Conservation (phyloP, 2,113 vertebrate genomes). For the Cettia cetti region DNA sequence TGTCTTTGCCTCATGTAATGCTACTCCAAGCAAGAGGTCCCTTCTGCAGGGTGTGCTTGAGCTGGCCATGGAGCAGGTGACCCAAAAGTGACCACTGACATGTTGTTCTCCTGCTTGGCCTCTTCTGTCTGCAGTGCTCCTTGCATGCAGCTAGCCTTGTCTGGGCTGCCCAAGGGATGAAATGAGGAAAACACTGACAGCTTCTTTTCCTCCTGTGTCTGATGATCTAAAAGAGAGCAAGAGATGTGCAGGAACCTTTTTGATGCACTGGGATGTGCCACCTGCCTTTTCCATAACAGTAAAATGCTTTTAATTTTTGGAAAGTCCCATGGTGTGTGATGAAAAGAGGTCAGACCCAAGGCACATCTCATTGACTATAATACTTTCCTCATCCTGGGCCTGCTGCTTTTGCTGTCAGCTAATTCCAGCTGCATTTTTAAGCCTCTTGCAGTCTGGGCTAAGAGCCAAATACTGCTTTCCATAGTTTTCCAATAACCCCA, state of each 20-base stretch:
- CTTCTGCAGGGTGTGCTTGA: not conserved
- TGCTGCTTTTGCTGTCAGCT: not conserved
- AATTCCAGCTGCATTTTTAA: not conserved
- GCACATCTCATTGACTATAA: not conserved
- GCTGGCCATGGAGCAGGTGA: fast-evolving
- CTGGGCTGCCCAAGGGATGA: not conserved
- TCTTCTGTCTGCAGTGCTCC: not conserved
- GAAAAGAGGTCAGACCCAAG: not conserved
- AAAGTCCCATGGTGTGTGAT: not conserved
- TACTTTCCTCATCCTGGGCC: not conserved
- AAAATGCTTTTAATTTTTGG: not conserved
- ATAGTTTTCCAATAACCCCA: not conserved
- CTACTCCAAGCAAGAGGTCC: not conserved
- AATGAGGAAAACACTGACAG: fast-evolving
- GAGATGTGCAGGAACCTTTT: not conserved
- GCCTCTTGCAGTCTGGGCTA: not conserved
- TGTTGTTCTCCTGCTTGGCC: not conserved
- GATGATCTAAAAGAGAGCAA: not conserved
- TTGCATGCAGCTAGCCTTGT: not conserved
- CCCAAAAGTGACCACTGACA: not conserved
- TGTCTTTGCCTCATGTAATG: not conserved
- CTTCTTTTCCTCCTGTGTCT: not conserved
- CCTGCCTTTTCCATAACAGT: not conserved
- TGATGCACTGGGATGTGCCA: not conserved
- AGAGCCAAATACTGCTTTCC: not conserved